These are phyloP conservation scores for Camponotus vicinus DNA, from an alignment of 1,140 invertebrate species.

Conservation along the genomic window DNA sequence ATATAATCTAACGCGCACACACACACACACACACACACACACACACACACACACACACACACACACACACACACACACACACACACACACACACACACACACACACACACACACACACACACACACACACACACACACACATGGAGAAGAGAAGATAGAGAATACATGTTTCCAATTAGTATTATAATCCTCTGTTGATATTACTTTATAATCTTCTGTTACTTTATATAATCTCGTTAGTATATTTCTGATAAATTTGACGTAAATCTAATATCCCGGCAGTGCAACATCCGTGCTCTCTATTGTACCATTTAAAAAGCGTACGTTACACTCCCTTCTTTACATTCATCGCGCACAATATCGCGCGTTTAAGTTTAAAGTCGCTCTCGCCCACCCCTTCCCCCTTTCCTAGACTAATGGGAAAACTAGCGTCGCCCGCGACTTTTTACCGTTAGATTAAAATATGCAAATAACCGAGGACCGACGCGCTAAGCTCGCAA, in stretches of 20 bases:
- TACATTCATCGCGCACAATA: slow-evolving; percentile 49
- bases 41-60: no score
- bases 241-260: not conserved
- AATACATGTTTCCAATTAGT: no score
- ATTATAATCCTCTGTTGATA: no score
- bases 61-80: no score
- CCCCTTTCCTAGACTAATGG: slow-evolving; percentile 56
- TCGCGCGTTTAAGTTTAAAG: slow-evolving; percentile 42
- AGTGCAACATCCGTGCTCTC: no score
- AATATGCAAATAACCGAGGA: slow-evolving; percentile 74
- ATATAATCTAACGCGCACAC: no score
- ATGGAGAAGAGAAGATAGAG: no score
- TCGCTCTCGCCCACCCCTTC: not conserved
- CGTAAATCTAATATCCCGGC: not conserved
- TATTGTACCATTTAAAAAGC: slow-evolving; percentile 18
- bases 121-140: no score
- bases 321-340: not conserved
- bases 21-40: no score
- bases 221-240: not conserved
- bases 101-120: no score
- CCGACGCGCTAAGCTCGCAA: slow-evolving; percentile 63
- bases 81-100: no score
- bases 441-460: slow-evolving; percentile 75
- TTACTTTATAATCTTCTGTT: no score
- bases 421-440: slow-evolving; percentile 60